phyloP scores from a whole-genome alignment of 2,888 invertebrate species.

The Cinara cedri region DNA sequence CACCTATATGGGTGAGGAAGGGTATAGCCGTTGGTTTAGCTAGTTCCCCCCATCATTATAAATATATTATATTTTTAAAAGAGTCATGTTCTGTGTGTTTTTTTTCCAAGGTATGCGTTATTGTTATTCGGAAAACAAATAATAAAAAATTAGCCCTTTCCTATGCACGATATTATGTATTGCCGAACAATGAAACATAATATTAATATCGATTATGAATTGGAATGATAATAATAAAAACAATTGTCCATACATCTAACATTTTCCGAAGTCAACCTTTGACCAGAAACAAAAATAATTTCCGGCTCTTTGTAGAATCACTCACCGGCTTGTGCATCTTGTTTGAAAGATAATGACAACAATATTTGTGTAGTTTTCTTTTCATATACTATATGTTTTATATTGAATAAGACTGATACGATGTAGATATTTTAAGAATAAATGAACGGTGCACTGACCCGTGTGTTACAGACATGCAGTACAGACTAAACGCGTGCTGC shows the following conservation, averaged over 20 bases:
- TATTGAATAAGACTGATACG: too few relatives aligned
- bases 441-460: too few relatives aligned
- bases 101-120: not conserved
- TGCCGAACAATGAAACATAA: not conserved
- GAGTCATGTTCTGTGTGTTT: not conserved
- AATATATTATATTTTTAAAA: not conserved
- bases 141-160: not conserved
- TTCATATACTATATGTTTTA: too few relatives aligned
- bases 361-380: too few relatives aligned
- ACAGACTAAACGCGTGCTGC: too few relatives aligned
- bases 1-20: slow-evolving; percentile 37
- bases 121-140: not conserved
- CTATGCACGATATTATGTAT: not conserved
- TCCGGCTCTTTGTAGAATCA: slow-evolving; percentile 8
- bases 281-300: slow-evolving; percentile 3
- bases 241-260: not conserved
- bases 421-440: too few relatives aligned
- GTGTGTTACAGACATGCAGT: too few relatives aligned
- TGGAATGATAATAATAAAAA: not conserved
- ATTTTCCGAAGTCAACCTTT: not conserved
- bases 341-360: not conserved
- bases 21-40: slow-evolving; percentile 23
- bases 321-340: too few relatives aligned
- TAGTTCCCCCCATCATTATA: not conserved
- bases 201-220: not conserved